Evolutionary conservation across 2,888 invertebrate genomes (phyloP), one percentile per base, ranked within the genome.

Genomic region (Stenolophus ochropezus): DNA sequence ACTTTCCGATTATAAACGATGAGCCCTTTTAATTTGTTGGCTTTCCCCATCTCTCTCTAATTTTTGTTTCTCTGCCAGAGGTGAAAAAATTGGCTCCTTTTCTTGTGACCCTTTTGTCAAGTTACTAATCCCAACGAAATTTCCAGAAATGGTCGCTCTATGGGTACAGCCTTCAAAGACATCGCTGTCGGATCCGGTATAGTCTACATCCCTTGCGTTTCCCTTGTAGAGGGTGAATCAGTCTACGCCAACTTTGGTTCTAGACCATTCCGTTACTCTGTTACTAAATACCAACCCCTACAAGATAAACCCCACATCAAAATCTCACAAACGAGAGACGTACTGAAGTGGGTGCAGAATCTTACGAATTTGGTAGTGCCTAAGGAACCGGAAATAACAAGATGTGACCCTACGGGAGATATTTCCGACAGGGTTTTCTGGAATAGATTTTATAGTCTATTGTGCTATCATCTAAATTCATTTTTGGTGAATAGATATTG

Each of bases 131-230:
- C n/a, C 14, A 51, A 16, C 6, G 6, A 16, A 2, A 16, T n/a
- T 33, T 69, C 3, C 18, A 94, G 96, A 84, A 96, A 96, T 88
- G 96, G 96, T 0, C 90, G 91, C n/a, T 91, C 92, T 0, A 89
- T 96, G 88, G 96, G 96, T 0, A 88, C 92, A 73, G 96, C 96
- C 0, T 96, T 96, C 86, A 91, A 91, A 53, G 91, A 92, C 82
- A 92, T 96, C 71, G 90, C 92, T n/a, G 91, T 91, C 76, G 96
- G 96, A 0, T 91, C 93, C 0, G 95, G 95, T 0, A 89, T 94
- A 0, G 94, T 94, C 0, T 96, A 96, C 86, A 96, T 95, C 87
- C 96, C 96, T 0, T 94, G 96, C 0, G 93, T 96, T 0, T 96
- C 95, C 16, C 87, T 96, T 42, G 95, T 95, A 0, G 93, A 93